Conservation (phyloP, 2,888 invertebrate species). For the Tetragnatha montana region DNA sequence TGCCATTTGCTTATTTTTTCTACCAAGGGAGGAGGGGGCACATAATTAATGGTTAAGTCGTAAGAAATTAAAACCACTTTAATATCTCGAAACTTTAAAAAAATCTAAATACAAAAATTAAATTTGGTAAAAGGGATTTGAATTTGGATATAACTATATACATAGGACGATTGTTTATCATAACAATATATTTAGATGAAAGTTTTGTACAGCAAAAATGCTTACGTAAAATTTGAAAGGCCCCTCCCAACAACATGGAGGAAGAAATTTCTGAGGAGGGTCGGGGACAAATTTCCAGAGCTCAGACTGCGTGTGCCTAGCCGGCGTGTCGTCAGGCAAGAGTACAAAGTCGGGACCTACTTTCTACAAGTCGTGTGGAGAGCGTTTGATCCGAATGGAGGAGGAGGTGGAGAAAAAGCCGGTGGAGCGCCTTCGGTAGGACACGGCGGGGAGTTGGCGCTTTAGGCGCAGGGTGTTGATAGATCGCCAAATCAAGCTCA, state of each 20-base stretch:
- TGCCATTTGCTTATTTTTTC: no score
- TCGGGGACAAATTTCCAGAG: not conserved
- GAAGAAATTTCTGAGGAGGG: not conserved
- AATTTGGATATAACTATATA: not conserved
- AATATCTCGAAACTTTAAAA: not conserved
- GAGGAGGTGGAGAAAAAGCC: conserved; percentile 38
- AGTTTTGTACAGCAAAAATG: not conserved
- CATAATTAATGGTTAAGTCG: no score
- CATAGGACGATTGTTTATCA: not conserved
- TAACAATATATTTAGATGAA: not conserved
- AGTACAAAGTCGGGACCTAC: conserved; percentile 38
- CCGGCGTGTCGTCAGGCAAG: not conserved
- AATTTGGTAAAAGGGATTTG: no score
- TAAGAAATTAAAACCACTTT: no score
- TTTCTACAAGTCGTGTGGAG: conserved; percentile 44
- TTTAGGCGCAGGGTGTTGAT: conserved; percentile 23
- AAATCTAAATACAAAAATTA: not conserved
- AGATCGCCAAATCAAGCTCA: conserved; percentile 53
- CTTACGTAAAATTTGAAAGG: not conserved
- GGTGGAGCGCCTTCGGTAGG: conserved; percentile 43
- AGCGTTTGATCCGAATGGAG: conserved; percentile 21
- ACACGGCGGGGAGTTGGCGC: conserved; percentile 24
- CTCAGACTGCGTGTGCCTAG: not conserved
- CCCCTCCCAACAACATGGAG: not conserved
- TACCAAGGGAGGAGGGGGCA: no score